A percentile compares a stretch with the other conserved stretches of the same genome.
Conservation (phyloP, 1,140 invertebrate species). For the Pinna nobilis region DNA sequence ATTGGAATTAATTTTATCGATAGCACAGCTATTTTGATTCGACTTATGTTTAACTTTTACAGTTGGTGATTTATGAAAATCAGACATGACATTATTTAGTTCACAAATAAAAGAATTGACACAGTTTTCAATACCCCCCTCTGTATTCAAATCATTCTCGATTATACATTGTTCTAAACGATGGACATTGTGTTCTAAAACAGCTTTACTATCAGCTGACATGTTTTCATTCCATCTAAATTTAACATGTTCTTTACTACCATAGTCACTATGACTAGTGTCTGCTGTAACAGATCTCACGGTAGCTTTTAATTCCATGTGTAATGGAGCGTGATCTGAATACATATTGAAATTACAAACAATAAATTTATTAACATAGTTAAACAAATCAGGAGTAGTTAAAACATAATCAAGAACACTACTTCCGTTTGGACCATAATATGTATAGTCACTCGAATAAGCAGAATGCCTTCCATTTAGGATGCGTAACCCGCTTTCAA, state of each 20-base stretch:
- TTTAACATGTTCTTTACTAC: not conserved
- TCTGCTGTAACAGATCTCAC: not conserved
- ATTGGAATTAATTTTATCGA: not conserved
- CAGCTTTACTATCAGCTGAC: not conserved
- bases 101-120: not conserved
- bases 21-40: not conserved
- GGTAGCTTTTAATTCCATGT: not conserved
- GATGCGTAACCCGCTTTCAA: not conserved
- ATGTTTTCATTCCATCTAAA: not conserved
- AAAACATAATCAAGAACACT: not conserved
- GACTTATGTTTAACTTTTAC: not conserved
- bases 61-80: not conserved
- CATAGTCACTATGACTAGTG: not conserved
- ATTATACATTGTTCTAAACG: not conserved
- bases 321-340: not conserved
- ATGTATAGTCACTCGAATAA: not conserved
- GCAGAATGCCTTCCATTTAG: constrained; percentile 13
- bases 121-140: not conserved
- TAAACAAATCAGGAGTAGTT: not conserved
- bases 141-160: not conserved
- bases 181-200: not conserved
- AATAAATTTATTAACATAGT: not conserved
- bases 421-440: not conserved
- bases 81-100: not conserved
- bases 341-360: constrained; percentile 1